Evolutionary conservation across 2,797 vertebrate species (phyloP), one percentile per base, ranked within the genome.

Genomic region (Danionella dracula): DNA sequence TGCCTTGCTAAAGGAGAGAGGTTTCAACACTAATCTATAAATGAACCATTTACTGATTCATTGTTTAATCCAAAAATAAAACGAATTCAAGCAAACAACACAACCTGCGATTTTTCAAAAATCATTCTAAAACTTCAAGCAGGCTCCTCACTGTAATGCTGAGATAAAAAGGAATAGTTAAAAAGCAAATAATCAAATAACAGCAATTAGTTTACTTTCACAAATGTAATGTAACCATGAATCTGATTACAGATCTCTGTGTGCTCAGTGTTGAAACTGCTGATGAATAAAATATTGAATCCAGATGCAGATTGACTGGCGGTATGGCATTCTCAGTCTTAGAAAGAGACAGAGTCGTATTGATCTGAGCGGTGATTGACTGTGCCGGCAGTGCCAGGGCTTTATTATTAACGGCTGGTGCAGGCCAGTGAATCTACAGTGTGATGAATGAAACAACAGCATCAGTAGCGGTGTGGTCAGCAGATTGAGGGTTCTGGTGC

Each of bases 361-460:
- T 49, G 64, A 75, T 71, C 53, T 29, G 64, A 58, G 45, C 58
- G 23, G 32, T 44, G 62, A 74, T 67, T 71, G 53, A 67, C 56
- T 50, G 48, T 20, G 16, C 63, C 40, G 51, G 48, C 59, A 23
- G n/a, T 56, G 68, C 71, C 71, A 68, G 55, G 38, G 64, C 37
- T 71, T 71, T 76, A 73, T 71, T 76, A 76, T 71, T 71, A 71
- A 76, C 29, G 55, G 63, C 51, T 10, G 19, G 40, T 45, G 35
- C 42, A 38, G 40, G 42, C 42, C 63, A 62, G 48, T 59, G 58
- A 45, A 19, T n/a, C 51, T 3, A 27, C 61, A 53, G 51, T 68
- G 62, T 68, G 62, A 71, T 53, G 66, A 71, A 71, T 69, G 41
- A 59, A 74, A 74, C 6, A 27, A 6, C 23, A 29, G 34, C 45